Evolutionary conservation across 2,797 vertebrate species (phyloP).

Genomic region (Prionace glauca): DNA sequence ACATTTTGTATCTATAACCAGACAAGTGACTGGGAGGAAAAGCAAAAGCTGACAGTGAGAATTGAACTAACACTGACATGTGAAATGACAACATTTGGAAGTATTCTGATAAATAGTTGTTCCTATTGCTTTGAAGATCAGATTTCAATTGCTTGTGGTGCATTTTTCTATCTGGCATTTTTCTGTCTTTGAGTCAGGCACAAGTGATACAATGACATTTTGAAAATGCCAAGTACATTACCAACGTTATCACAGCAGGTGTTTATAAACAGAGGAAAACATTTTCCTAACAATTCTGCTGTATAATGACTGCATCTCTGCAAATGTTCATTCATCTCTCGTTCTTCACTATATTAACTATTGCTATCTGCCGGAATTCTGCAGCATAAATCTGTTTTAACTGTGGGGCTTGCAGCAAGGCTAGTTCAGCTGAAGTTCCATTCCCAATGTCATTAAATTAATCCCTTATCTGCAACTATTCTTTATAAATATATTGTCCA

Average conservation of each 20-base stretch:
- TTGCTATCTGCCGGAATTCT: background rate
- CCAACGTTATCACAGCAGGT: slow-evolving; percentile 6
- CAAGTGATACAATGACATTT: slow-evolving; percentile 22
- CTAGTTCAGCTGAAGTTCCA: background rate
- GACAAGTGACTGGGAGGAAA: background rate
- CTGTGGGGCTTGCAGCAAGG: background rate
- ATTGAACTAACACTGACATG: background rate
- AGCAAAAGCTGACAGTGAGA: background rate
- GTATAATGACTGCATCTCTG: background rate
- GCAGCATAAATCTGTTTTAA: background rate
- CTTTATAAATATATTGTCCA: background rate
- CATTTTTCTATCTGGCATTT: background rate
- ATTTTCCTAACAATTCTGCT: background rate
- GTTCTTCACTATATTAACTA: background rate
- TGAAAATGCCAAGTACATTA: background rate
- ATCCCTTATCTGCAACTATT: background rate
- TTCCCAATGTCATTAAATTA: background rate
- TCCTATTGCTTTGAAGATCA: background rate
- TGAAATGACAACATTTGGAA: background rate
- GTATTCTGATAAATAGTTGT: background rate
- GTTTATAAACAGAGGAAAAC: background rate
- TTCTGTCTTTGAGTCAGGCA: background rate
- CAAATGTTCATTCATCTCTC: background rate
- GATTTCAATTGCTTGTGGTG: background rate
- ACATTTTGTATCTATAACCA: background rate